phyloP scores from a whole-genome alignment of 2,888 invertebrate species.

The Himalopsyche anomala region DNA sequence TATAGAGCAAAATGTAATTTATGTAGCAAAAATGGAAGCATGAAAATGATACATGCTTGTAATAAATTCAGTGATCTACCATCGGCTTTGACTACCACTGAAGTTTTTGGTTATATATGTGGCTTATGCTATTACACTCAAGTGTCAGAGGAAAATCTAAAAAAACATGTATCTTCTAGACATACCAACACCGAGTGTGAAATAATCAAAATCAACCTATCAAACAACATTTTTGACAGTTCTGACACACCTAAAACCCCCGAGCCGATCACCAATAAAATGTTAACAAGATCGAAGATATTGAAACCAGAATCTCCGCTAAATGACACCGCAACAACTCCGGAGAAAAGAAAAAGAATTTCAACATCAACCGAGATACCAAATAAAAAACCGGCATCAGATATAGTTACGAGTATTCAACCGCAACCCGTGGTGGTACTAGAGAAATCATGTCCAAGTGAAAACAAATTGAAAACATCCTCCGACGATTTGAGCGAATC shows the following conservation, averaged over 20 bases:
- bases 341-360: constrained; percentile 7
- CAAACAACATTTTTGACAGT: not conserved
- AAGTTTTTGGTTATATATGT: constrained; percentile 81
- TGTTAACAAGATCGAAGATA: constrained; percentile 44
- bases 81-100: constrained; percentile 72
- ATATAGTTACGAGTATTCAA: not conserved
- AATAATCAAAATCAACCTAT: constrained; percentile 65
- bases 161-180: constrained; percentile 79
- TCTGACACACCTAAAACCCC: not conserved
- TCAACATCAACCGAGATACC: not conserved
- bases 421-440: not conserved
- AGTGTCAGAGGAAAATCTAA: constrained; percentile 78
- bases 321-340: not conserved
- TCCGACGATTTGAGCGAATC: not conserved
- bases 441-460: not conserved
- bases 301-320: not conserved
- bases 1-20: constrained; percentile 81
- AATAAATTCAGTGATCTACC: constrained; percentile 68
- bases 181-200: constrained; percentile 75
- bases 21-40: constrained; percentile 71
- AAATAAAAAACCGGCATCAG: not conserved
- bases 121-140: constrained; percentile 86
- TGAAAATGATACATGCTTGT: constrained; percentile 49
- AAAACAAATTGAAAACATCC: not conserved
- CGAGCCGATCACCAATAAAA: not conserved